phyloP scores from a whole-genome alignment of 92 coral and sea anemone genomes.

The Micromussa lordhowensis region DNA sequence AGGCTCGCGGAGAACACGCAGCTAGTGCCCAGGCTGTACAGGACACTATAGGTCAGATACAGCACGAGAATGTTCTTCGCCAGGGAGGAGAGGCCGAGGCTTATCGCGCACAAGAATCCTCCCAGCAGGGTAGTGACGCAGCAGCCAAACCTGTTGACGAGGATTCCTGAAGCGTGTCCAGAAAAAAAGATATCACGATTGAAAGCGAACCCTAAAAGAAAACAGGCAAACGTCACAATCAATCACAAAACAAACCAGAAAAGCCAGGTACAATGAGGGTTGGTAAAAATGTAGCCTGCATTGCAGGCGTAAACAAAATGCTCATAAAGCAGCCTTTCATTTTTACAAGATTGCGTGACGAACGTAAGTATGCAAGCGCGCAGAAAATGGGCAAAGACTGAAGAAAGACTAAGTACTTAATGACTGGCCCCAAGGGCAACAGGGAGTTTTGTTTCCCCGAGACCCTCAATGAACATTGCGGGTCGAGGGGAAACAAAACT shows the following conservation, averaged over 20 bases:
- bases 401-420: too few relatives aligned
- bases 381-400: background rate
- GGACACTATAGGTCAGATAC: slow-evolving; percentile 62
- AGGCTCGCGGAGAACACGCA: slow-evolving; percentile 50
- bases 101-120: slow-evolving; percentile 52
- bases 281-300: too few relatives aligned
- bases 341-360: background rate
- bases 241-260: too few relatives aligned
- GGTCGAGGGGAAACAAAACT: too few relatives aligned
- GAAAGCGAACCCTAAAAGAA: slow-evolving; percentile 73
- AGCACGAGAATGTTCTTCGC: slow-evolving; percentile 45
- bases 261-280: too few relatives aligned
- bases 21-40: slow-evolving; percentile 62
- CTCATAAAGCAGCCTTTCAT: too few relatives aligned
- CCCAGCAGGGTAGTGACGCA: slow-evolving; percentile 70
- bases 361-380: background rate
- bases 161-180: slow-evolving; percentile 54
- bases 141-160: slow-evolving; percentile 56
- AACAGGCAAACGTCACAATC: background rate
- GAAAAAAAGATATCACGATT: slow-evolving; percentile 41
- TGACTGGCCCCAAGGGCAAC: too few relatives aligned
- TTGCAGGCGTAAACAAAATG: too few relatives aligned
- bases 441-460: too few relatives aligned
- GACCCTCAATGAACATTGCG: too few relatives aligned
- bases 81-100: slow-evolving; percentile 68